Evolutionary conservation across 2,113 vertebrate genomes (phyloP).

Genomic region (Patagioenas fasciata): DNA sequence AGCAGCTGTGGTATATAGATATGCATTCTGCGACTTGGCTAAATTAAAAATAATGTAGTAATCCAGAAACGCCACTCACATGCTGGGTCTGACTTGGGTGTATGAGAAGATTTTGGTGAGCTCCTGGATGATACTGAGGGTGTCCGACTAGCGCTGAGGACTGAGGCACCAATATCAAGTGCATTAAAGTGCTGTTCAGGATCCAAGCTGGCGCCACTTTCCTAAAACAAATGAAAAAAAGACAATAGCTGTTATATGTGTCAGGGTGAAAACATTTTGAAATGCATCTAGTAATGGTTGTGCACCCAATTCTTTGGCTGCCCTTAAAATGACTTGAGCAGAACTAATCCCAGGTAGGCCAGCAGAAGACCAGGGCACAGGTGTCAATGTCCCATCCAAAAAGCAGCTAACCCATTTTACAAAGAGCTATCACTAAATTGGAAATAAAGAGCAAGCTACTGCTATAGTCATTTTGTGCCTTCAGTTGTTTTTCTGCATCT

Average conservation of each 20-base stretch:
- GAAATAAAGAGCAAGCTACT: background rate
- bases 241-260: background rate
- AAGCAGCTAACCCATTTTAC: background rate
- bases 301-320: background rate
- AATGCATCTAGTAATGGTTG: background rate
- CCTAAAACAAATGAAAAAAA: constrained; percentile 62
- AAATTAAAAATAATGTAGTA: background rate
- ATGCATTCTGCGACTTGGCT: background rate
- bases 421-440: background rate
- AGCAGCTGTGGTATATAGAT: background rate
- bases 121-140: constrained; percentile 77
- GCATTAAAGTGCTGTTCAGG: constrained; percentile 72
- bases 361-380: background rate
- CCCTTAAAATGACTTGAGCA: background rate
- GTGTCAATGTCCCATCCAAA: background rate
- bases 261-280: background rate
- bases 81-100: constrained; percentile 71
- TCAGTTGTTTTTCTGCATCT: background rate
- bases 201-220: constrained; percentile 69
- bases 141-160: constrained; percentile 70
- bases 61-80: constrained; percentile 68
- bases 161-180: constrained; percentile 69
- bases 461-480: background rate
- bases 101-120: constrained; percentile 77
- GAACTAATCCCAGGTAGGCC: background rate